A percentile compares a stretch with the other conserved stretches of the same genome.
Evolutionary conservation across 2,113 vertebrate species (phyloP).

Genomic region (Coptodon bakossiorum): DNA sequence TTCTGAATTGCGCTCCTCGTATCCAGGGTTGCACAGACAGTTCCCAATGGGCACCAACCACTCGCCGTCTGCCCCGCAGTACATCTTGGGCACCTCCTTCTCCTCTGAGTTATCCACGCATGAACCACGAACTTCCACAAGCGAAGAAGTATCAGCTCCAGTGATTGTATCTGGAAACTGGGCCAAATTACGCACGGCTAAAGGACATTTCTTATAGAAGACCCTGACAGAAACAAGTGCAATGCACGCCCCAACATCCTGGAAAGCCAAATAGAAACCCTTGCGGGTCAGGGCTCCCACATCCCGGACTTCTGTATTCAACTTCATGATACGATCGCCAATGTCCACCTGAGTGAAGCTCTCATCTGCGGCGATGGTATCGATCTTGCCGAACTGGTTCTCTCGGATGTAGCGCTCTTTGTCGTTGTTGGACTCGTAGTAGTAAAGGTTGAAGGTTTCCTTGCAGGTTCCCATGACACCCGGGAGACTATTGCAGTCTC

Average conservation of each 20-base stretch:
- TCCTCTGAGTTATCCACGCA: conserved; percentile 97
- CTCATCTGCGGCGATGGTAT: conserved; percentile 95
- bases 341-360: conserved; percentile 99
- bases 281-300: conserved; percentile 86
- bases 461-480: conserved; percentile 98
- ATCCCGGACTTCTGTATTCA: conserved; percentile 93
- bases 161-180: conserved; percentile 97
- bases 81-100: conserved; percentile 98
- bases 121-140: conserved; percentile 95
- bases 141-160: conserved; percentile 90
- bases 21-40: conserved; percentile 93
- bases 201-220: conserved; percentile 94
- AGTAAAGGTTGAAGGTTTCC: conserved; percentile 98
- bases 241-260: conserved; percentile 97
- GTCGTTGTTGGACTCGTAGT: conserved; percentile 93
- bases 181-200: conserved; percentile 90
- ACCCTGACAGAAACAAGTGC: conserved; percentile 93
- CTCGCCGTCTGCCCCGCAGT: conserved; percentile 96
- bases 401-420: conserved; percentile 91
- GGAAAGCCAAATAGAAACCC: conserved; percentile 97
- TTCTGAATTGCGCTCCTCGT: conserved; percentile 85
- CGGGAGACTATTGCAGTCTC: conserved; percentile 97
- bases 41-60: conserved; percentile 99
- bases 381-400: conserved; percentile 92
- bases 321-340: conserved; percentile 96